Evolutionary conservation across 1,140 invertebrate genomes (phyloP).

Genomic region (Pogonomyrmex barbatus): DNA sequence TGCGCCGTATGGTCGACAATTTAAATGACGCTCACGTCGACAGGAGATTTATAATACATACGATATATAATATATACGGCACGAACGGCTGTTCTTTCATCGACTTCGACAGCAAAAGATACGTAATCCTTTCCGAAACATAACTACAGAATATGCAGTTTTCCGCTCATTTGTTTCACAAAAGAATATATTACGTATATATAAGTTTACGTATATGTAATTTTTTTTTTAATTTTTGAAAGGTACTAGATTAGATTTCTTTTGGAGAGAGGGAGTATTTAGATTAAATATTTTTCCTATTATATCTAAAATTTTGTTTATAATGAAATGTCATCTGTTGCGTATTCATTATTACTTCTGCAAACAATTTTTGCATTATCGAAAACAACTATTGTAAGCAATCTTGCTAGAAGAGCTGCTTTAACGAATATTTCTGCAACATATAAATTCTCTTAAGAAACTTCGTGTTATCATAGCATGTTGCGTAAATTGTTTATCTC

Average conservation of each 20-base stretch:
- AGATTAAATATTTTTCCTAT: neutral
- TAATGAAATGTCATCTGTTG: neutral
- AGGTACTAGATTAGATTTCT: neutral
- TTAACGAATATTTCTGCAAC: neutral
- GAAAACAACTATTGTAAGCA: neutral
- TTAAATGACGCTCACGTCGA: constrained; percentile 53
- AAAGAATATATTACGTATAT: neutral
- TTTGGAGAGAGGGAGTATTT: neutral
- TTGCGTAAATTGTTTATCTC: neutral
- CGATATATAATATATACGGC: no score
- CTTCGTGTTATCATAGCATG: neutral
- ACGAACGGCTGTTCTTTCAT: constrained; percentile 26
- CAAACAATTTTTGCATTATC: neutral
- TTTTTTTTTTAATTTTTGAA: neutral
- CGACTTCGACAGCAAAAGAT: constrained; percentile 19
- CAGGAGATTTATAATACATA: constrained; percentile 50
- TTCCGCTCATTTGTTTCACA: constrained; percentile 4
- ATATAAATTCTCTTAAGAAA: constrained; percentile 21
- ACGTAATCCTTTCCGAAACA: constrained; percentile 20
- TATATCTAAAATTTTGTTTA: neutral
- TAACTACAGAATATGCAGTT: neutral
- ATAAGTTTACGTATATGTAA: neutral
- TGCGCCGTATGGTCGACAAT: constrained; percentile 6
- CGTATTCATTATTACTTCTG: neutral
- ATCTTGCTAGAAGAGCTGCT: neutral